Conservation (phyloP, 2,797 vertebrate species). For the Sebastes dallii region DNA sequence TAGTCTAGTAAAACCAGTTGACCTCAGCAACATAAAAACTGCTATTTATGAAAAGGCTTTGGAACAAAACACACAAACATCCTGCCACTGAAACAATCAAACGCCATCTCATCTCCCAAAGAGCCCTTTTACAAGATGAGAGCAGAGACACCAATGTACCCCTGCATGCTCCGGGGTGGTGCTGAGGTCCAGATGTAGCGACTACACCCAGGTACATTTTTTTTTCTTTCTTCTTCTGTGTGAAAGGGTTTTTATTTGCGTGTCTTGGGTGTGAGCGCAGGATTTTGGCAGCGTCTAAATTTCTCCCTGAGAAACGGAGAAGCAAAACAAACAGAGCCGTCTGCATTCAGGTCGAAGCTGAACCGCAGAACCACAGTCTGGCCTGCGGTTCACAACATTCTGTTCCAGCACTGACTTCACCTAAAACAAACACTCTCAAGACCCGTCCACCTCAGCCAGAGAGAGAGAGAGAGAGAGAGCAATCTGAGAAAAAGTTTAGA, state of each 20-base stretch:
- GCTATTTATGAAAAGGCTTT: conserved; percentile 81
- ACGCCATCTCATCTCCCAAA: conserved; percentile 75
- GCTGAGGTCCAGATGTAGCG: conserved; percentile 67
- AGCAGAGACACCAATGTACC: conserved; percentile 26
- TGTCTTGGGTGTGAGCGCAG: conserved; percentile 78
- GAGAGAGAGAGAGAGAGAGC: conserved; percentile 57
- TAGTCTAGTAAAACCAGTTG: conserved; percentile 84
- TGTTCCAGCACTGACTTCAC: conserved; percentile 79
- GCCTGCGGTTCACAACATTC: conserved; percentile 73
- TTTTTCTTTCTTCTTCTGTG: conserved; percentile 30
- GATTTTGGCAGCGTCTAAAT: conserved; percentile 70
- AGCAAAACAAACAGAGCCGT: conserved; percentile 80
- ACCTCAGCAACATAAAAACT: conserved; percentile 81
- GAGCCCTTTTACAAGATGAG: conserved; percentile 76
- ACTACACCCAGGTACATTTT: conserved; percentile 74
- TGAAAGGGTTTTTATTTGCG: conserved; percentile 71
- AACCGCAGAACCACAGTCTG: conserved; percentile 75
- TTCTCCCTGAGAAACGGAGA: conserved; percentile 79
- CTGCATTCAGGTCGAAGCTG: conserved; percentile 74
- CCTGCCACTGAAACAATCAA: conserved; percentile 74
- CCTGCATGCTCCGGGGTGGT: conserved; percentile 15
- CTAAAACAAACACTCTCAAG: conserved; percentile 77
- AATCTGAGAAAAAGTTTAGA: conserved; percentile 59
- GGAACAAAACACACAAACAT: conserved; percentile 81
- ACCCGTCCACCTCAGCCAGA: conserved; percentile 63